phyloP scores from a whole-genome alignment of 2,888 invertebrate genomes.

The Carterocephalus palaemon region DNA sequence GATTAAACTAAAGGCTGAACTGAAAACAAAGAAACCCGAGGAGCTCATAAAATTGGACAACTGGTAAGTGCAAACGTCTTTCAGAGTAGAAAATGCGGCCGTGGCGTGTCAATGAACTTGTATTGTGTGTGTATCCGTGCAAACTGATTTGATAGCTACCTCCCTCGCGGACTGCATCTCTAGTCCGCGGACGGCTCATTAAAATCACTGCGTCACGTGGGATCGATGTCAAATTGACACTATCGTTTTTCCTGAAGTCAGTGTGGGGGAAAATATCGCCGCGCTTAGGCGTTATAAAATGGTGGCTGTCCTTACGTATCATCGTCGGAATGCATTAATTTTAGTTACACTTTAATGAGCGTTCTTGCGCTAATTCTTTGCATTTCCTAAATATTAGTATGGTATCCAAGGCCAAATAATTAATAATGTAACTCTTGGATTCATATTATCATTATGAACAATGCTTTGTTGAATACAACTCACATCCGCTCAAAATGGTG shows the following conservation, averaged over 20 bases:
- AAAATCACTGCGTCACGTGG: constrained; percentile 86
- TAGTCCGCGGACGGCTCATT: constrained; percentile 82
- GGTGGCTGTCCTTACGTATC: constrained; percentile 72
- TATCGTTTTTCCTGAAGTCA: constrained; percentile 77
- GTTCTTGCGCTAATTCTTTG: constrained; percentile 39
- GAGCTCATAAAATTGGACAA: constrained; percentile 96
- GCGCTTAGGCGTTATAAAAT: constrained; percentile 79
- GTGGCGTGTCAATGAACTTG: constrained; percentile 81
- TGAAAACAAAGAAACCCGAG: constrained; percentile 94
- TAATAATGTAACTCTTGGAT: constrained; percentile 48
- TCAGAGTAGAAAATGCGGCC: constrained; percentile 79
- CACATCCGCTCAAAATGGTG: constrained; percentile 84
- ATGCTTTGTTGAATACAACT: constrained; percentile 71
- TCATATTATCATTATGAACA: constrained; percentile 44
- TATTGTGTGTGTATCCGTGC: constrained; percentile 80
- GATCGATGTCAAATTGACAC: constrained; percentile 84
- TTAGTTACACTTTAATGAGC: constrained; percentile 46
- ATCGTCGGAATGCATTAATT: constrained; percentile 57
- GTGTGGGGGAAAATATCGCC: constrained; percentile 74
- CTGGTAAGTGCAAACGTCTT: constrained; percentile 87
- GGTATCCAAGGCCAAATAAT: constrained; percentile 40
- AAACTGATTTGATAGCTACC: constrained; percentile 81
- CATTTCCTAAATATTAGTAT: constrained; percentile 45
- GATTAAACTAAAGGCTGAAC: constrained; percentile 92
- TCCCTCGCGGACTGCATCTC: constrained; percentile 82